A percentile compares a stretch with the other conserved stretches of the same genome.
Evolutionary conservation across 2,113 vertebrate species (phyloP).

Genomic region (Pangasianodon gigas): DNA sequence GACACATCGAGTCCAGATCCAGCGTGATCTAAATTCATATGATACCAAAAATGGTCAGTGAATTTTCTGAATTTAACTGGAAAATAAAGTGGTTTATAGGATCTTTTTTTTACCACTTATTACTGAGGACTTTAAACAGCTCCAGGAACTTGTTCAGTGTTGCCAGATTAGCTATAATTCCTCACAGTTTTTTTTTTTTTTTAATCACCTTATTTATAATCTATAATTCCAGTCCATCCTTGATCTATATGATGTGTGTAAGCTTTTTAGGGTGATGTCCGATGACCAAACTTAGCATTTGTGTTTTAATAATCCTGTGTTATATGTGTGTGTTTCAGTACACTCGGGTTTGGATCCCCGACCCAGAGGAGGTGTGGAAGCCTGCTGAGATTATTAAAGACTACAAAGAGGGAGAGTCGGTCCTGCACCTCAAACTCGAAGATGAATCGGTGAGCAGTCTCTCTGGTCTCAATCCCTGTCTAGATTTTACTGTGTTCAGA

Average conservation of each 20-base stretch:
- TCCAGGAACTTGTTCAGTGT: not conserved
- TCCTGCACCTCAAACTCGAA: constrained; percentile 84
- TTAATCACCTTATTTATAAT: not conserved
- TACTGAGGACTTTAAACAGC: not conserved
- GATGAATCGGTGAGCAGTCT: constrained; percentile 85
- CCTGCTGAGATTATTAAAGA: constrained; percentile 86
- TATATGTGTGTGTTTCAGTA: constrained; percentile 69
- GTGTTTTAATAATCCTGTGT: not conserved
- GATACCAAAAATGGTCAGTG: not conserved
- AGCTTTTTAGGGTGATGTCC: not conserved
- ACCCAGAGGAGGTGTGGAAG: constrained; percentile 89
- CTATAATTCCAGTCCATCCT: not conserved
- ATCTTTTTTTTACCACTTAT: not conserved
- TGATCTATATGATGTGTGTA: not conserved
- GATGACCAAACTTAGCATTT: not conserved
- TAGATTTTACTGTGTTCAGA: not conserved
- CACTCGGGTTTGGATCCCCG: constrained; percentile 94
- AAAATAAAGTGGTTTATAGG: not conserved
- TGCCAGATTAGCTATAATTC: not conserved
- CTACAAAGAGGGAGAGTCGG: constrained; percentile 85
- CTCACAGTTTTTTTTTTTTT: too few species aligned
- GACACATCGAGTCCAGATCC: not conserved
- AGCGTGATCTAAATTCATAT: not conserved
- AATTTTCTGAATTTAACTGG: not conserved
- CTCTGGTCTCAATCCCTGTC: not conserved